Evolutionary conservation across 1,140 invertebrate species (phyloP), one percentile per base, ranked within the genome.

Genomic region (Diabrotica virgifera): DNA sequence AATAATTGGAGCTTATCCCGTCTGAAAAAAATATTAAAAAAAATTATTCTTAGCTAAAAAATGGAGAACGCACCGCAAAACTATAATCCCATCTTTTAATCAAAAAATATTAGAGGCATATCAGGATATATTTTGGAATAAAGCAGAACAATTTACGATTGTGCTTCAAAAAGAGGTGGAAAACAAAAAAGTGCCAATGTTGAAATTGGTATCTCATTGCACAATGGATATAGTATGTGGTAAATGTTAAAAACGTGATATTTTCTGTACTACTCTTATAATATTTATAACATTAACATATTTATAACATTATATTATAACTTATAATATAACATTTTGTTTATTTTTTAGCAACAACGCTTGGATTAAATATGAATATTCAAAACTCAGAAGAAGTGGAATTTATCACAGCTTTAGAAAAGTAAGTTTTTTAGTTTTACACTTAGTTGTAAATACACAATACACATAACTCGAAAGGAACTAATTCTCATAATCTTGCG

Each of bases 71-170:
- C 81, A 90, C 64, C 80, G 91, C 5, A 89, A 88, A 74, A 75
- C 91, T 14, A 79, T 93, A 5, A 87, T 89, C 5, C 90, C 91
- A 6, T 85, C 90, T 7, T 93, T 93, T 76, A 88, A 91, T 78
- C 89, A 89, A 70, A 84, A 85, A 66, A 89, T 93, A 63, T 79
- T 93, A 6, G 85, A 92, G 70, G 84, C 88, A 59, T 93, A 91
- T 74, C 74, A 91, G 2, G 82, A 85, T 6, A 82, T 90, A 8
- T 90, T 93, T 72, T 88, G 88, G 55, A 80, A 85, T 62, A 87
- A 92, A 73, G 80, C 83, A 5, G 69, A 80, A 10, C 80, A 87
- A 13, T 77, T 93, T 64, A 77, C 85, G 0, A 64, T 83, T n/a
- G 81, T 84, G 38, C 76, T 93, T 59, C 75, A 69, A 70, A 80